A percentile compares a stretch with the other conserved stretches of the same genome.
These are phyloP conservation scores for Nephrotoma guestfalica DNA, from an alignment of 2,888 invertebrate species.

Conservation along the genomic window DNA sequence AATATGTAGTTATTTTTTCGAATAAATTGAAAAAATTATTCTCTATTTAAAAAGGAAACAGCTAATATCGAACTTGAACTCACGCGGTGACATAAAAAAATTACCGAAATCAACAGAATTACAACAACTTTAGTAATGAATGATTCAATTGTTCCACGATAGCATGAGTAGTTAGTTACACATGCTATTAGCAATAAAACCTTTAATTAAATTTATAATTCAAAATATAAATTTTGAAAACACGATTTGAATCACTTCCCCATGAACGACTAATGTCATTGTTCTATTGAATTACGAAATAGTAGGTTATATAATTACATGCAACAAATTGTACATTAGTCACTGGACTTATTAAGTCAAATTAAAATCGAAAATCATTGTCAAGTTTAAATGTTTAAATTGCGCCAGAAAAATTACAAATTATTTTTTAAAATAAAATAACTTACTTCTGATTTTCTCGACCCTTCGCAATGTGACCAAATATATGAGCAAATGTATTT, in stretches of 20 bases:
- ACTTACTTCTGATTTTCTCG: constrained; percentile 75
- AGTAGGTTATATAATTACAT: not conserved
- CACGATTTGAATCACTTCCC: constrained; percentile 8
- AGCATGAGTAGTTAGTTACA: too few relatives aligned
- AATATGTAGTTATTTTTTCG: too few relatives aligned
- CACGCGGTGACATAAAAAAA: too few relatives aligned
- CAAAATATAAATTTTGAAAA: constrained; percentile 3
- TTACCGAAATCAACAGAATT: too few relatives aligned
- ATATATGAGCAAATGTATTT: constrained; percentile 97
- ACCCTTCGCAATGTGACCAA: constrained; percentile 92
- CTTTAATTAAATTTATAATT: not conserved
- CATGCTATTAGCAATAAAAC: not conserved
- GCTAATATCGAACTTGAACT: too few relatives aligned
- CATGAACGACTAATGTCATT: not conserved
- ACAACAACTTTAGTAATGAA: too few relatives aligned
- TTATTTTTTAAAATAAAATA: not conserved
- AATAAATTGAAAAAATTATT: too few relatives aligned
- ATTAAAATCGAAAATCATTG: not conserved
- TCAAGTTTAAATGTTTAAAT: not conserved
- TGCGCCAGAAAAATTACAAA: not conserved
- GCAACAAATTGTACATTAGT: not conserved
- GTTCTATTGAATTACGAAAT: not conserved
- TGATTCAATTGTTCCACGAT: too few relatives aligned
- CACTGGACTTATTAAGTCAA: not conserved
- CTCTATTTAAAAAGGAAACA: too few relatives aligned